Conservation (phyloP, 2,797 vertebrate genomes). For the Lophura swinhoii region DNA sequence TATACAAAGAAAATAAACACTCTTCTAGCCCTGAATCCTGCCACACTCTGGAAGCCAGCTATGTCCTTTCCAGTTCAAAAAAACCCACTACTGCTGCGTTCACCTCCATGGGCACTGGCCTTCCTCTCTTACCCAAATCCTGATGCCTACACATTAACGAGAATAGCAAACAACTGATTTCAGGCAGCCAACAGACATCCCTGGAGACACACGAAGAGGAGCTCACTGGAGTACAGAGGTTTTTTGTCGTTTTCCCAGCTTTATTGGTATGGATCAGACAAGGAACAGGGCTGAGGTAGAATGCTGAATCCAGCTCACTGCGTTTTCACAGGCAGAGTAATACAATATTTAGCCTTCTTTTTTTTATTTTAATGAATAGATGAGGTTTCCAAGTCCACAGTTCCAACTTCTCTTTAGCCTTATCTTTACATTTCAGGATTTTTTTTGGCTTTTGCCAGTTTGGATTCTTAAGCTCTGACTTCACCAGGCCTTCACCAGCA, state of each 20-base stretch:
- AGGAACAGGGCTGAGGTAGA: background rate
- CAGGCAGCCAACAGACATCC: slow-evolving; percentile 20
- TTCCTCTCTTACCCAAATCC: slow-evolving; percentile 15
- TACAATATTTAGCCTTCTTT: background rate
- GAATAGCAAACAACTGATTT: slow-evolving; percentile 33
- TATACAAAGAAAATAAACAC: background rate
- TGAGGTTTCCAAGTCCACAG: background rate
- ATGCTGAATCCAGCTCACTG: background rate
- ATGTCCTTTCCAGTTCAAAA: background rate
- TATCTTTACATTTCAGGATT: background rate
- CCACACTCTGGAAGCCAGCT: background rate
- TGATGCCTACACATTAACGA: slow-evolving; percentile 15
- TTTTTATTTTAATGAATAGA: background rate
- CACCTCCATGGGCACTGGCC: background rate
- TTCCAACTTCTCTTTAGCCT: background rate
- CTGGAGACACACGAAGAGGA: slow-evolving; percentile 41
- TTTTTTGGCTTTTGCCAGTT: background rate
- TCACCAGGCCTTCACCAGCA: background rate
- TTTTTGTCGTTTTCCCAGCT: slow-evolving; percentile 39
- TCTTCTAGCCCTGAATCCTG: background rate
- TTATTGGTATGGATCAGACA: background rate
- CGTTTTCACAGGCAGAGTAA: background rate
- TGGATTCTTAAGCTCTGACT: background rate
- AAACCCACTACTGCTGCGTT: background rate
- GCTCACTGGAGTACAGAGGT: background rate